Conservation (phyloP, 2,888 invertebrate species). For the Acrocera orbiculus region DNA sequence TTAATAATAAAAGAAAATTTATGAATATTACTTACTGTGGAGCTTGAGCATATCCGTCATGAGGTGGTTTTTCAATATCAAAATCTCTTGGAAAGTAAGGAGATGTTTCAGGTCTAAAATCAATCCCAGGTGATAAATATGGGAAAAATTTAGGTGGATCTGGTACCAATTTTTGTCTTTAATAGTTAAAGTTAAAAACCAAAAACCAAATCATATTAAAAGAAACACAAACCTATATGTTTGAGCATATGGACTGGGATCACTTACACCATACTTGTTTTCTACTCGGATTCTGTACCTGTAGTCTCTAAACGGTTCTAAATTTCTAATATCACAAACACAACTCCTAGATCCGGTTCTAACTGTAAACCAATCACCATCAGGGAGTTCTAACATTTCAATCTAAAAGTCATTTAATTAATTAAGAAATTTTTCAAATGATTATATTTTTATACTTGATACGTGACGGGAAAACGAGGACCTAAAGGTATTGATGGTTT, state of each 20-base stretch:
- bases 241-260: conserved; percentile 81
- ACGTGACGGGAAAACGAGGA: conserved; percentile 78
- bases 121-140: conserved; percentile 60
- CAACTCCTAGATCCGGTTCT: conserved; percentile 73
- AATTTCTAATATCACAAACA: conserved; percentile 72
- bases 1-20: background rate
- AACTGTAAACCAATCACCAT: conserved; percentile 84
- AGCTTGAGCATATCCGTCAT: conserved; percentile 66
- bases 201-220: conserved; percentile 10
- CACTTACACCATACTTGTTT: conserved; percentile 90
- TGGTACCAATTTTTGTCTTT: conserved; percentile 54
- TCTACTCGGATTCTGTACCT: conserved; percentile 90
- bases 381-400: conserved; percentile 84
- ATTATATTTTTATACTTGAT: conserved; percentile 41
- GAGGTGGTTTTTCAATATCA: conserved; percentile 73
- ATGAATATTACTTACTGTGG: conserved; percentile 34
- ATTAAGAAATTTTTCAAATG: background rate
- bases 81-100: conserved; percentile 85
- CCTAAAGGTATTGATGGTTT: conserved; percentile 78
- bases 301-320: conserved; percentile 88
- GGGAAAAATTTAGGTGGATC: conserved; percentile 64
- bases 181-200: conserved; percentile 1
- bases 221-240: conserved; percentile 51
- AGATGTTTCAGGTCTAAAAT: conserved; percentile 68
- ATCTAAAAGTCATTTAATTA: conserved; percentile 28